Conservation (phyloP, 2,888 invertebrate species). For the Patella depressa region DNA sequence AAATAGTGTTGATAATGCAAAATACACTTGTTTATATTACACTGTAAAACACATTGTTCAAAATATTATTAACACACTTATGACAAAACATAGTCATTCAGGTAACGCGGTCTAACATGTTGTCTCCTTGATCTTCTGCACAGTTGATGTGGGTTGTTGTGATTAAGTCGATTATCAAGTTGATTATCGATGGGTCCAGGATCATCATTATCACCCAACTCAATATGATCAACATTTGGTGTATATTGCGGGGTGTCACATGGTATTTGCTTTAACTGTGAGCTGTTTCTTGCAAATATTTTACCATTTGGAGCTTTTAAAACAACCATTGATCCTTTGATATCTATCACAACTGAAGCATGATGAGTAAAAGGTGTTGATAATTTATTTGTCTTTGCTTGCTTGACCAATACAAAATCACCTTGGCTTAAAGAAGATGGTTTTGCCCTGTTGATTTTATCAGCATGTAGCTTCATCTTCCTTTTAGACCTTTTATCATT, state of each 20-base stretch:
- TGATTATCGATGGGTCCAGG: neutral
- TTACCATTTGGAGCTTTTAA: neutral
- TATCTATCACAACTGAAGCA: neutral
- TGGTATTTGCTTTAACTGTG: neutral
- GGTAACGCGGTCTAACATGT: neutral
- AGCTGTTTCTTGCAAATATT: neutral
- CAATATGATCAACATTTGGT: neutral
- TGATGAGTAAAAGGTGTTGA: neutral
- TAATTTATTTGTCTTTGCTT: neutral
- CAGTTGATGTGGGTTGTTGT: neutral
- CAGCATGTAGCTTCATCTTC: constrained; percentile 1
- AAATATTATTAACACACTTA: too few species aligned
- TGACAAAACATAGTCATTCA: neutral
- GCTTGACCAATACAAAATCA: neutral
- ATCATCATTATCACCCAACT: neutral
- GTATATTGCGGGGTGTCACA: neutral
- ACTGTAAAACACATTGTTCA: too few species aligned
- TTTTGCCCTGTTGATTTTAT: neutral
- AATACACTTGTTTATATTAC: too few species aligned
- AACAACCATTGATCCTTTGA: neutral
- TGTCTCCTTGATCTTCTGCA: neutral
- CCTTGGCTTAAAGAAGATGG: neutral
- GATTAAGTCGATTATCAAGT: too few species aligned
- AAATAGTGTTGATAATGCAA: too few species aligned
- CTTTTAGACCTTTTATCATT: neutral